These are phyloP conservation scores for Ursus arctos DNA, from an alignment of 2,113 vertebrate species.

Conservation along the genomic window DNA sequence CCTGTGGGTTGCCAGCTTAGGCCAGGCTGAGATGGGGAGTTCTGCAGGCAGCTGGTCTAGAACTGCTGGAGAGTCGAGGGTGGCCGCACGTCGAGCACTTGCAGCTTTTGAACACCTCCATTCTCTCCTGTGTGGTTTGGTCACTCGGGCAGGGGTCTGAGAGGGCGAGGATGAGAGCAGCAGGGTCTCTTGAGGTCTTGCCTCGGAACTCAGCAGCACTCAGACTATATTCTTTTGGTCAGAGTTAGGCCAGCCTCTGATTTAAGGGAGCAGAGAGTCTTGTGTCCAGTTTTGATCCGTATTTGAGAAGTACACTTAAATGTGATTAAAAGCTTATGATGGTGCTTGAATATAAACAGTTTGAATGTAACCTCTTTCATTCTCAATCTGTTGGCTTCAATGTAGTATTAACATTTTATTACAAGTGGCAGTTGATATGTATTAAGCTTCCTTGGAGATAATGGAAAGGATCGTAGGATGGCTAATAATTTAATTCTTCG, in stretches of 20 bases:
- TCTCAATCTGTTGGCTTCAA: background rate
- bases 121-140: background rate
- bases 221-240: background rate
- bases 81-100: background rate
- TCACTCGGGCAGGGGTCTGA: background rate
- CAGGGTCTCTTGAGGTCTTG: background rate
- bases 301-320: background rate
- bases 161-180: background rate
- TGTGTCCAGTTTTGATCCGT: background rate
- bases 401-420: background rate
- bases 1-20: background rate
- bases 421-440: background rate
- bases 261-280: background rate
- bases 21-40: background rate
- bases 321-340: background rate
- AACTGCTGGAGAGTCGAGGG: background rate
- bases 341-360: background rate
- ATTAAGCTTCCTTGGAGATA: background rate
- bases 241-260: background rate
- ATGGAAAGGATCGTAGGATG: background rate
- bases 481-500: background rate
- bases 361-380: background rate
- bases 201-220: accelerated
- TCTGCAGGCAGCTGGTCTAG: background rate
- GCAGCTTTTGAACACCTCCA: background rate